Percentiles rank a stretch among this genome's conserved stretches.
phyloP scores from a whole-genome alignment of 1,140 invertebrate genomes.

The Helicoverpa zea region DNA sequence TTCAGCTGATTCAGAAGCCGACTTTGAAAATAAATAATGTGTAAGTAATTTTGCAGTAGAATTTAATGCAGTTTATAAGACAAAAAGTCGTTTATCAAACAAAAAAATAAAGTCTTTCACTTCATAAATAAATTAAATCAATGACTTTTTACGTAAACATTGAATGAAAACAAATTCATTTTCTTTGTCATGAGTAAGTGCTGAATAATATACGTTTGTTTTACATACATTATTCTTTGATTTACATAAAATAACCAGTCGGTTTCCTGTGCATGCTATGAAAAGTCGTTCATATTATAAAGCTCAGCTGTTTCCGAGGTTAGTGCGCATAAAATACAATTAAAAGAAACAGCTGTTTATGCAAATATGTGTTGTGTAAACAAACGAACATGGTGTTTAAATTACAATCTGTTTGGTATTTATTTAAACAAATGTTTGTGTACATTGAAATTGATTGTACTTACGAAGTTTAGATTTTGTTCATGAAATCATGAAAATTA shows the following conservation, averaged over 20 bases:
- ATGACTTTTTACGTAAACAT: not conserved
- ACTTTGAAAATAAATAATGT: too few relatives aligned
- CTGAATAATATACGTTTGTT: not conserved
- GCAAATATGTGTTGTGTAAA: not conserved
- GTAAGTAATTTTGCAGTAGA: too few relatives aligned
- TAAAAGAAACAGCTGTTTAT: conserved; percentile 23
- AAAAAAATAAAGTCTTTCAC: too few relatives aligned
- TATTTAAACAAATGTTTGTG: not conserved
- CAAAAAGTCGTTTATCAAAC: too few relatives aligned
- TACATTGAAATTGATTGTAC: too few relatives aligned
- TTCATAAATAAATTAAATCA: not conserved
- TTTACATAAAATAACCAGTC: conserved; percentile 16
- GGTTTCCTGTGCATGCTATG: not conserved
- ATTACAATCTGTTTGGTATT: not conserved
- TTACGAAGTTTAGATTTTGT: too few relatives aligned
- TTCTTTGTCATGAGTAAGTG: not conserved
- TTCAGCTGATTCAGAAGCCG: too few relatives aligned
- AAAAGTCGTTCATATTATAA: not conserved
- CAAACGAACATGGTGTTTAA: conserved; percentile 5
- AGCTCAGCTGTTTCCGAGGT: conserved; percentile 13
- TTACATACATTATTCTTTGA: not conserved
- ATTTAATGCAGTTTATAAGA: too few relatives aligned
- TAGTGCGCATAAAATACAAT: not conserved
- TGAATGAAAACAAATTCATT: not conserved
- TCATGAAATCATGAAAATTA: too few relatives aligned